These are phyloP conservation scores for Atherix ibis DNA, from an alignment of 2,888 invertebrate species.

Conservation along the genomic window DNA sequence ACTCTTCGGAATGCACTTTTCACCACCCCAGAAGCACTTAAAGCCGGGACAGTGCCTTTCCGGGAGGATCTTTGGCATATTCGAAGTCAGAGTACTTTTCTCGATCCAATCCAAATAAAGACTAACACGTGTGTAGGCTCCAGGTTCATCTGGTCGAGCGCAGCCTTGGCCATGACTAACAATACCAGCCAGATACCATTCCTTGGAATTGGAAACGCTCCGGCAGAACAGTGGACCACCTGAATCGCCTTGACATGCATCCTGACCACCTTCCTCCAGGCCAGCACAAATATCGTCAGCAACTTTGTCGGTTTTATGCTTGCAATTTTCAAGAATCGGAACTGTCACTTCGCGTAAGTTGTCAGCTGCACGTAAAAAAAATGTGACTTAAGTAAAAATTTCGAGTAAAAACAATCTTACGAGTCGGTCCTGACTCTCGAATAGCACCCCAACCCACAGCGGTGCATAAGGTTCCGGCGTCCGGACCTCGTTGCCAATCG, in stretches of 20 bases:
- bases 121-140: constrained; percentile 67
- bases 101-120: constrained; percentile 58
- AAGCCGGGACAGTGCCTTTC: constrained; percentile 55
- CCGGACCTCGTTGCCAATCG: constrained; percentile 48
- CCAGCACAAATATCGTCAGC: constrained; percentile 67
- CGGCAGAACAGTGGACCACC: constrained; percentile 73
- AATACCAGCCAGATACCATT: constrained; percentile 70
- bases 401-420: constrained; percentile 35
- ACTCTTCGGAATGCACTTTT: constrained; percentile 48
- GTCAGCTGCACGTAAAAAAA: constrained; percentile 48
- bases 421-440: constrained; percentile 58
- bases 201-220: constrained; percentile 45
- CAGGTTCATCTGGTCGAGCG: constrained; percentile 61
- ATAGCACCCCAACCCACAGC: constrained; percentile 76
- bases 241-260: constrained; percentile 63
- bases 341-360: constrained; percentile 64
- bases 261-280: constrained; percentile 53
- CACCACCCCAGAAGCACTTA: constrained; percentile 46
- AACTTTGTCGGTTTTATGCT: constrained; percentile 44
- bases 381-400: neutral
- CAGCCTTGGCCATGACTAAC: constrained; percentile 82
- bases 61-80: constrained; percentile 29
- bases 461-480: constrained; percentile 49
- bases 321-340: constrained; percentile 52
- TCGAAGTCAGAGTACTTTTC: constrained; percentile 34